Evolutionary conservation across 2,888 invertebrate species (phyloP), one percentile per base, ranked within the genome.

Genomic region (Lamellibrachia satsuma): DNA sequence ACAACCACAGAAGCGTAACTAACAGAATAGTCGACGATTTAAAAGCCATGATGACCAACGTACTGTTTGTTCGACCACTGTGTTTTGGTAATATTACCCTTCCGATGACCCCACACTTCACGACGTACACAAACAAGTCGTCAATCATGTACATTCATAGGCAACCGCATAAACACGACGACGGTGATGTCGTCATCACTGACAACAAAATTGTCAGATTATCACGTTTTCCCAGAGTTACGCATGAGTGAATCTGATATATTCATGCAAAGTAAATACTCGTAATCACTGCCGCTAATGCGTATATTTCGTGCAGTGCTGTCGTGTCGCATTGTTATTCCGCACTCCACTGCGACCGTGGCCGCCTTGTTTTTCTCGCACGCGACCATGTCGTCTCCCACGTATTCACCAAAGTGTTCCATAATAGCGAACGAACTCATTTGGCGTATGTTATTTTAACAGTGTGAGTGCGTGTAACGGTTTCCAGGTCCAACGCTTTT

Each of bases 201-300:
- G 15, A 11, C 75, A 75, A 75, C 75, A 75, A 4, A 75, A 6
- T n/a, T 22, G 15, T 11, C 75, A 75, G 75, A 75, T 75, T 15
- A n/a, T 75, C 75, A 75, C 75, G 75, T 75, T 75, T 75, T 15
- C 75, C 75, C 75, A 75, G 22, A 22, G 22, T 75, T 22, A 75
- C 75, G 75, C 75, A 75, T 75, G 75, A 75, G 75, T 75, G 75
- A 75, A 75, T 22, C 6, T 4, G 15, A 75, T 75, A 22, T 75
- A 75, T 75, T 75, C 75, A 75, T 75, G n/a, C n/a, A 75, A n/a
- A 75, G n/a, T 75, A 75, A 75, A 75, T 75, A 15, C 75, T 75
- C 75, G 22, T 75, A 75, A 75, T 75, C 22, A 22, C 75, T 75
- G 75, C 75, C n/a, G 22, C 75, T 75, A 75, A 75, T 75, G 75